Evolutionary conservation across 2,888 invertebrate species (phyloP), one percentile per base, ranked within the genome.

Genomic region (Ptilodon capucinus): DNA sequence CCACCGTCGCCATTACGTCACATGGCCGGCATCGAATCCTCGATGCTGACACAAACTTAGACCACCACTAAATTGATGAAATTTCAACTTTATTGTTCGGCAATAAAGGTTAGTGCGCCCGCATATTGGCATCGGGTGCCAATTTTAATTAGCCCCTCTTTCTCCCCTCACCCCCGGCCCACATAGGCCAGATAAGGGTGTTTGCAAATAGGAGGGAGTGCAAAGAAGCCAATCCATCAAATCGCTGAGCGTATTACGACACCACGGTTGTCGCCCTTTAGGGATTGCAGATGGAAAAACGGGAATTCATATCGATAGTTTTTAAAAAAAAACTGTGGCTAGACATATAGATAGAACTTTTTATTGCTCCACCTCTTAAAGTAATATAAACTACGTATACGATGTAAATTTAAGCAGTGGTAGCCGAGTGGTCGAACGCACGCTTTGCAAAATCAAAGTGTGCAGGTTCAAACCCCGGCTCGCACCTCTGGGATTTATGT

Each of bases 221-320:
- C 83, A 84, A 88, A 89, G 90, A 89, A 91, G 90, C 90, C 90
- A 91, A 91, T 91, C 90, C 90, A 91, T 91, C 91, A 91, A 91
- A 90, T 86, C 77, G 86, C 75, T 76, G 85, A 85, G 79, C 86
- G 87, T 86, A 87, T 90, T 89, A 89, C 89, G 87, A 88, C 89
- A 86, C 89, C 86, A 75, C 72, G 79, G 71, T 75, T 79, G 86
- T 84, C 85, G 81, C 78, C 61, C 60, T 63, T 40, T 79, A 83
- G 83, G 64, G 79, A 66, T 69, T 11, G 28, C 28, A 1, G 28
- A n/a, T 1, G n/a, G 11, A n/a, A n/a, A 0, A 28, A 28, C 28
- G 7, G 0, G n/a, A 28, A 28, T 35, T 28, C 39, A 23, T 19
- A 49, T 50, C 51, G 35, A 44, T 51, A 23, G 42, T 42, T 54